These are phyloP conservation scores for Drosophila mimetica DNA, from an alignment of 2,888 invertebrate species.

Conservation along the genomic window DNA sequence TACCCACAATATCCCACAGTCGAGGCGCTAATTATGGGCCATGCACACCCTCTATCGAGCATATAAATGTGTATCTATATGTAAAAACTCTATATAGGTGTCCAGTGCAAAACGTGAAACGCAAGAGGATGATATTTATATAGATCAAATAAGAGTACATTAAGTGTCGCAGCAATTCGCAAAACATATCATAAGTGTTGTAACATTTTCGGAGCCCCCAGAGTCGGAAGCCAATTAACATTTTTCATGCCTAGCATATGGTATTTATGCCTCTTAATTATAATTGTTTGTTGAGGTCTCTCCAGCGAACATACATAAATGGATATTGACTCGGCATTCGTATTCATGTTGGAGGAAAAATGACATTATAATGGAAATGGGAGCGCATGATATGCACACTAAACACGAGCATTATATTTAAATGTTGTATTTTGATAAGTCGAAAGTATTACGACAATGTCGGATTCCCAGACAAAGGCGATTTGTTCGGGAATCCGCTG, in stretches of 20 bases:
- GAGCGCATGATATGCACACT: constrained; percentile 15
- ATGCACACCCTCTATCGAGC: constrained; percentile 23
- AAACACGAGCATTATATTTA: constrained; percentile 16
- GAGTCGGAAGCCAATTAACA: constrained; percentile 28
- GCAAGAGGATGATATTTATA: constrained; percentile 26
- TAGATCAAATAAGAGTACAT: constrained; percentile 66
- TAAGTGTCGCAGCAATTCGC: constrained; percentile 84
- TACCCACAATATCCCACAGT: constrained; percentile 5
- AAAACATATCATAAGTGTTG: constrained; percentile 85
- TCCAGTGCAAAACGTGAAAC: constrained; percentile 29
- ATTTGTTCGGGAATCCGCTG: constrained; percentile 9
- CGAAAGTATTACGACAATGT: constrained; percentile 37
- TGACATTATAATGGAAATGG: constrained; percentile 15
- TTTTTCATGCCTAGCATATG: constrained; percentile 45
- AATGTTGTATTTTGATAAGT: constrained; percentile 46
- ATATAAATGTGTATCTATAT: constrained; percentile 37
- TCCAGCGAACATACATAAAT: not conserved
- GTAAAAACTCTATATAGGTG: constrained; percentile 46
- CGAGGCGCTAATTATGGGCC: constrained; percentile 22
- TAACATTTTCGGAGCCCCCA: constrained; percentile 75
- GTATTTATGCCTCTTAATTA: constrained; percentile 21
- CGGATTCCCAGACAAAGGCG: constrained; percentile 14
- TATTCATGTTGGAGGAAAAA: not conserved
- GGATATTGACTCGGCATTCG: not conserved
- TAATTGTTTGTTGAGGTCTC: constrained; percentile 16